These are phyloP conservation scores for Muntiacus reevesi DNA, from an alignment of 2,113 vertebrate genomes.

Conservation along the genomic window DNA sequence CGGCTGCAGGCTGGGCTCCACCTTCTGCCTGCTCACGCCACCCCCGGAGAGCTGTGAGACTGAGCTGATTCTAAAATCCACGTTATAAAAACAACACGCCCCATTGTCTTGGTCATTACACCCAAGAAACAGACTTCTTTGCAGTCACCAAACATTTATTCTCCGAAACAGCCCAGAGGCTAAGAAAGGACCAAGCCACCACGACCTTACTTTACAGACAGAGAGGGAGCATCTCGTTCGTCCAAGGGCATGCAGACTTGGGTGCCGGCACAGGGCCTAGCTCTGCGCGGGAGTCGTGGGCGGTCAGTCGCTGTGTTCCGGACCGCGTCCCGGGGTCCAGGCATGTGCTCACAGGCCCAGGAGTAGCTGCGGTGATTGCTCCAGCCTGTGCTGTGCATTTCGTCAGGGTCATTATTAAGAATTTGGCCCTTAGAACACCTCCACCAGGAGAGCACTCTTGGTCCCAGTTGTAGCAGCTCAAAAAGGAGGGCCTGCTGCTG, in stretches of 20 bases:
- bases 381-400: accelerated
- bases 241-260: neutral
- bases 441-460: accelerated
- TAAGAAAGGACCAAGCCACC: neutral
- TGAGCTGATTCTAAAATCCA: neutral
- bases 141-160: neutral
- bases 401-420: accelerated
- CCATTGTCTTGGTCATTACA: neutral
- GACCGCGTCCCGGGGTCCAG: accelerated
- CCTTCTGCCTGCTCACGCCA: neutral
- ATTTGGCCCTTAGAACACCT: accelerated
- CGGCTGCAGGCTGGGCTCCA: too few species aligned
- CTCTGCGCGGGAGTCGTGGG: neutral
- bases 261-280: accelerated
- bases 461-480: neutral
- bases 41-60: neutral
- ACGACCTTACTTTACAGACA: neutral
- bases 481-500: neutral
- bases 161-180: too few species aligned
- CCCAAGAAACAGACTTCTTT: neutral
- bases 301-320: accelerated
- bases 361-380: neutral
- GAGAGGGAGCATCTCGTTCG: neutral
- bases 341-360: accelerated
- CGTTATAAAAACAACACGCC: neutral